Evolutionary conservation across 2,113 vertebrate genomes (phyloP).

Genomic region (Garra rufa): DNA sequence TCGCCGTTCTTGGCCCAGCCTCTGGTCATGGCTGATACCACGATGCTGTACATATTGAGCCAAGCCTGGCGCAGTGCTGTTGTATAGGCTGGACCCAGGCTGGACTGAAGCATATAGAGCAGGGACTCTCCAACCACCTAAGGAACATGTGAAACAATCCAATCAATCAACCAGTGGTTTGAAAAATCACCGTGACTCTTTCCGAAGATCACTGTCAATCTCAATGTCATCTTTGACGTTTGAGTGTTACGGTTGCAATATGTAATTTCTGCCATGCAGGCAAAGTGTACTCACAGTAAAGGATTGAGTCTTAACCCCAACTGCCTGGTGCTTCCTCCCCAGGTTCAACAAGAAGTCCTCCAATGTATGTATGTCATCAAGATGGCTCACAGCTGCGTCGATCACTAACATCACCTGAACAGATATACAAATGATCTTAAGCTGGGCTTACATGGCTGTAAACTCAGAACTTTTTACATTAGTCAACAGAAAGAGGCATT

Average conservation of each 20-base stretch:
- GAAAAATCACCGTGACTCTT: neutral
- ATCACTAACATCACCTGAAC: conserved; percentile 94
- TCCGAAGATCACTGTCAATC: neutral
- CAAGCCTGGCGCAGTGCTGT: conserved; percentile 84
- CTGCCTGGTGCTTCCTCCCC: conserved; percentile 88
- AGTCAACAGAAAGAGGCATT: neutral
- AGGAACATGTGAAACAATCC: conserved; percentile 34
- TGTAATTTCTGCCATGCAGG: neutral
- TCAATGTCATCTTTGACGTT: conserved; percentile 8
- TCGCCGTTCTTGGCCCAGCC: conserved; percentile 83
- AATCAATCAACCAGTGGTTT: conserved; percentile 19
- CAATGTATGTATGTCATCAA: conserved; percentile 87
- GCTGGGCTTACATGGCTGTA: neutral
- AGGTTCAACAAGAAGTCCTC: conserved; percentile 88
- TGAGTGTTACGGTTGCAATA: neutral
- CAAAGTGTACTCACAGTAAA: conserved; percentile 81
- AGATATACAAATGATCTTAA: conserved; percentile 7
- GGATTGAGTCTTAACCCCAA: conserved; percentile 88
- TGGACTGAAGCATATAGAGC: conserved; percentile 92
- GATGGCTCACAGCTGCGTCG: conserved; percentile 87
- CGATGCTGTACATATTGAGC: conserved; percentile 86
- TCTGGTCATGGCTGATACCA: conserved; percentile 87
- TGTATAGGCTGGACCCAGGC: conserved; percentile 86
- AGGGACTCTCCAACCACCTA: conserved; percentile 91
- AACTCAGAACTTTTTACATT: neutral